Percentiles rank a stretch among this genome's conserved stretches.
phyloP scores from a whole-genome alignment of 2,888 invertebrate genomes.

The Beris chalybata region DNA sequence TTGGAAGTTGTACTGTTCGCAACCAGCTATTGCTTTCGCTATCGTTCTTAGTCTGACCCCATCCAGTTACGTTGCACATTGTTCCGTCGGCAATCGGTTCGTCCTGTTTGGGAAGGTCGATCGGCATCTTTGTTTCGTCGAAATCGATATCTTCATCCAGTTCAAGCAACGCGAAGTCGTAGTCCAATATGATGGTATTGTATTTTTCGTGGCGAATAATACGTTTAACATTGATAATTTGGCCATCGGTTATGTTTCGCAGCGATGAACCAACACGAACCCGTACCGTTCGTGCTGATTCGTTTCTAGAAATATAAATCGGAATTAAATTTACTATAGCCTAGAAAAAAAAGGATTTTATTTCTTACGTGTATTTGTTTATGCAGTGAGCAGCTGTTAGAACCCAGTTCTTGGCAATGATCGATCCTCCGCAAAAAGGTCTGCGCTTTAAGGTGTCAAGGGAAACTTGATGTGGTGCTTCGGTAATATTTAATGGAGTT shows the following conservation, averaged over 20 bases:
- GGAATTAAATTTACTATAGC: too few species aligned
- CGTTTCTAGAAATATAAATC: slow-evolving; percentile 43
- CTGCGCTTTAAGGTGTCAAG: slow-evolving; percentile 46
- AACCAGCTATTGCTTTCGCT: slow-evolving; percentile 49
- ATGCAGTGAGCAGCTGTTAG: slow-evolving; percentile 56
- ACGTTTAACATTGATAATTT: slow-evolving; percentile 57
- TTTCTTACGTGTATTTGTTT: slow-evolving; percentile 42
- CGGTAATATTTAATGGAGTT: slow-evolving; percentile 51
- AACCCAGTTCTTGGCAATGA: slow-evolving; percentile 51
- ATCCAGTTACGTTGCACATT: slow-evolving; percentile 51
- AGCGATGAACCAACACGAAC: slow-evolving; percentile 62
- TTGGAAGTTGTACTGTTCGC: slow-evolving; percentile 61
- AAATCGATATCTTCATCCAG: slow-evolving; percentile 59
- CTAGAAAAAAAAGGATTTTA: not conserved
- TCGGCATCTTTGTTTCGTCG: slow-evolving; percentile 55
- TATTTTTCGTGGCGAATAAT: slow-evolving; percentile 60
- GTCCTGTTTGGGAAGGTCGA: slow-evolving; percentile 54
- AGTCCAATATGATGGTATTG: slow-evolving; percentile 60
- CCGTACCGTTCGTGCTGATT: slow-evolving; percentile 44
- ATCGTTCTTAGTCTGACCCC: slow-evolving; percentile 52
- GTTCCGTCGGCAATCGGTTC: slow-evolving; percentile 49
- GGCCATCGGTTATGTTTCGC: slow-evolving; percentile 56
- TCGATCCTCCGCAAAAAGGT: slow-evolving; percentile 54
- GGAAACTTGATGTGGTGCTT: slow-evolving; percentile 54
- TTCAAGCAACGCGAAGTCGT: slow-evolving; percentile 63